Evolutionary conservation across 2,797 vertebrate genomes (phyloP).

Genomic region (Amblyraja radiata): DNA sequence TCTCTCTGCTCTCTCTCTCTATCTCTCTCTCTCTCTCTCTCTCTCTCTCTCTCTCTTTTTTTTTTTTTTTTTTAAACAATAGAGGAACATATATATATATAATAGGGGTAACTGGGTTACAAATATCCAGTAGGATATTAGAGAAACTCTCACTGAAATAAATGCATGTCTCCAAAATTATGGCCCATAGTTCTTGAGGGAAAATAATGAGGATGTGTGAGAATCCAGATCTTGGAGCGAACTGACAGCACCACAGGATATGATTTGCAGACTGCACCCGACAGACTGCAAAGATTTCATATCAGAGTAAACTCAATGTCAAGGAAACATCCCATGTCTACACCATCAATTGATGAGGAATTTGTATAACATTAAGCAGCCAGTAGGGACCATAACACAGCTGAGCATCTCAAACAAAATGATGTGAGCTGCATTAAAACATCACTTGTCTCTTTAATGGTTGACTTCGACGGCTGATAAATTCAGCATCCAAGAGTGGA

Average conservation of each 20-base stretch:
- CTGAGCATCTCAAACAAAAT: conserved; percentile 12
- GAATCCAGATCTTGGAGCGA: neutral
- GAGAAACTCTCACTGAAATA: neutral
- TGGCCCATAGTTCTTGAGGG: neutral
- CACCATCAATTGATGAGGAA: conserved; percentile 49
- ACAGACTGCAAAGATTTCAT: neutral
- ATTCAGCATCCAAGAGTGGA: neutral
- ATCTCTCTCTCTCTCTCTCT: no score
- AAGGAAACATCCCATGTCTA: neutral
- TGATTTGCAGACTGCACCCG: conserved; percentile 2
- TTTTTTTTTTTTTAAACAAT: no score
- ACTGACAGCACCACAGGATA: neutral
- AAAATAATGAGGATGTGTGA: conserved; percentile 25
- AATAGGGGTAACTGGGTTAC: no score
- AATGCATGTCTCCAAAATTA: neutral
- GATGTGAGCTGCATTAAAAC: conserved; percentile 33
- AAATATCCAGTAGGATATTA: no score
- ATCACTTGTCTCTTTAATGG: conserved; percentile 20
- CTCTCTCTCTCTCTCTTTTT: no score
- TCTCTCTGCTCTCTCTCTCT: no score
- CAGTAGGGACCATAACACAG: conserved; percentile 42
- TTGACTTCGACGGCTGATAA: conserved; percentile 34
- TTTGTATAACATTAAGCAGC: conserved; percentile 47
- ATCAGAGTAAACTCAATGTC: conserved; percentile 20
- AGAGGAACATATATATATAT: no score